Conservation (phyloP, 2,113 vertebrate genomes). For the Orthonyx spaldingii region DNA sequence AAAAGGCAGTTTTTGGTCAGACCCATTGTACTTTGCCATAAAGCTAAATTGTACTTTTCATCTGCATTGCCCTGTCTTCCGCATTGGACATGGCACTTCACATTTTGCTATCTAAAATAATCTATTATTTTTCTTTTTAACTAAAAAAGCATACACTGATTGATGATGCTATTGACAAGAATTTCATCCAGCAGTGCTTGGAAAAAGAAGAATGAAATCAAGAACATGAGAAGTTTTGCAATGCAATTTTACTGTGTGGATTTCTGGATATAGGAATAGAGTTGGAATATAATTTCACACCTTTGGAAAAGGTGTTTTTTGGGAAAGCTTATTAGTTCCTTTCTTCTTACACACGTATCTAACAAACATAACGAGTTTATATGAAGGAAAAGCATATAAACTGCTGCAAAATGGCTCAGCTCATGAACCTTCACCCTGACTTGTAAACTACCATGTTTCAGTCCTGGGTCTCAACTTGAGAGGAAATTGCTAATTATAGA, state of each 20-base stretch:
- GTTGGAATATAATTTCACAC: background rate
- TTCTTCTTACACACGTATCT: background rate
- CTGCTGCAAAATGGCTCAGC: background rate
- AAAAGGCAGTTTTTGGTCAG: background rate
- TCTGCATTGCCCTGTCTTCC: background rate
- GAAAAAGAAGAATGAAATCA: background rate
- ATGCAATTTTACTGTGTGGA: background rate
- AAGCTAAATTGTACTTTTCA: background rate
- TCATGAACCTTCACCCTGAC: background rate
- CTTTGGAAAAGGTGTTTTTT: background rate
- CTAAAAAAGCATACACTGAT: background rate
- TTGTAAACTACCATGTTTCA: background rate
- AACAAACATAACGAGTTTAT: background rate
- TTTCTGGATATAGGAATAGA: background rate
- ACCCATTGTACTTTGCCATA: background rate
- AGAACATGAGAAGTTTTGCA: background rate
- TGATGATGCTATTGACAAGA: background rate
- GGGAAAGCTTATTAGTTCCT: background rate
- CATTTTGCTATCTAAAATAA: background rate
- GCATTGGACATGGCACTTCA: background rate
- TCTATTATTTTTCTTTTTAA: background rate
- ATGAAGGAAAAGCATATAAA: background rate
- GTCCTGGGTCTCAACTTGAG: conserved; percentile 23
- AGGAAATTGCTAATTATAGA: conserved; percentile 39
- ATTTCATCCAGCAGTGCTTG: background rate